Base-by-base conservation (phyloP, 2,113 vertebrate genomes). In the Synodontis membranacea region DNA sequence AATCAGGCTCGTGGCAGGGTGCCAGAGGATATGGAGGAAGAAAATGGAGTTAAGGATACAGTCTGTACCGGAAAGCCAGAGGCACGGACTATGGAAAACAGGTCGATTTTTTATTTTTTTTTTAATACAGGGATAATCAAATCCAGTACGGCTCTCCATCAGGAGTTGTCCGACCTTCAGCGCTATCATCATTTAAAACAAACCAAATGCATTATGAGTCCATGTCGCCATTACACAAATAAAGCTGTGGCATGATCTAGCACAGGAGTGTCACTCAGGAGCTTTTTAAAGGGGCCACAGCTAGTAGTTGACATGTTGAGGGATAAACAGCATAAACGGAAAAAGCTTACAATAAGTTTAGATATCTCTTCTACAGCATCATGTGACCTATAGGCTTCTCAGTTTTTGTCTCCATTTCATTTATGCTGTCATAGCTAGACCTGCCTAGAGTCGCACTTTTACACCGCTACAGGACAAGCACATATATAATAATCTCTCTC, bases 201-300 rank as follows among this genome's bases (percentile, higher is more conserved):
- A 81, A 78, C 70, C 48, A 15, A 74, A 74, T 6, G 37, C 78
- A 82, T 78, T 84, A 84, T 44, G 42, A 42, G 31, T 46, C 68
- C 83, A 76, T 84, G 76, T 75, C 60, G 75, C 84, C 78, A 88
- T 88, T 86, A 86, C 84, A 75, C 39, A 86, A 82, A 88, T 82
- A 37, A 82, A 84, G 74, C 21, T 19, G 17, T 72, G 5, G 28
- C 31, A 25, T 86, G 79, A 58, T 82, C 76, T 56, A 48, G 19
- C 50, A 52, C 34, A 54, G 70, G 39, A 66, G 74, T 80, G 75
- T 21, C 17, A 60, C 23, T 52, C 72, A 28, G 28, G 42, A 42
- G 42, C 64, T 79, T 75, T 54, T 58, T 76, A 52, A 72, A n/a
- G 23, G 44, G 52, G 66, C 31, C 54, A 44, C 34, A 54, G 11